These are phyloP conservation scores for Idaea dimidiata DNA, from an alignment of 2,888 invertebrate genomes.

Conservation along the genomic window DNA sequence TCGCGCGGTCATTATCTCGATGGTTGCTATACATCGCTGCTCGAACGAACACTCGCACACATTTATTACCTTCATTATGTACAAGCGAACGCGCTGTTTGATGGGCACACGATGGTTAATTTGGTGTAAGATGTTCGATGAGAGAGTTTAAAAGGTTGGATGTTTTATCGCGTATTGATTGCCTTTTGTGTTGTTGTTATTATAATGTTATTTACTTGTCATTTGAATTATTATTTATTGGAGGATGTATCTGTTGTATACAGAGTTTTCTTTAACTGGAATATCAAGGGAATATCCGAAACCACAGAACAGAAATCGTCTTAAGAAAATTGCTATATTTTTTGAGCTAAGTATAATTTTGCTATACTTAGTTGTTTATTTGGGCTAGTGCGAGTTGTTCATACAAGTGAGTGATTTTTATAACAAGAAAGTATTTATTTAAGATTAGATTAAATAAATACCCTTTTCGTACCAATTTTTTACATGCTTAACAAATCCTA, in stretches of 20 bases:
- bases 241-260: not conserved
- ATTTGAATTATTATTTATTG: not conserved
- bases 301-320: too few relatives aligned
- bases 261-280: not conserved
- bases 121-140: slow-evolving; percentile 28
- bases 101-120: slow-evolving; percentile 37
- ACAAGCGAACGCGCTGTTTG: slow-evolving; percentile 49
- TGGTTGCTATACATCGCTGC: slow-evolving; percentile 59
- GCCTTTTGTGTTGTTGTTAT: not conserved
- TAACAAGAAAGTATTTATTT: too few relatives aligned
- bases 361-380: too few relatives aligned
- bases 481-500: too few relatives aligned
- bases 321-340: too few relatives aligned
- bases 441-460: too few relatives aligned
- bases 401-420: too few relatives aligned
- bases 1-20: slow-evolving; percentile 52
- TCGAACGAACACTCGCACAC: slow-evolving; percentile 39
- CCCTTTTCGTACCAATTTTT: too few relatives aligned
- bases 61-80: slow-evolving; percentile 59
- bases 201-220: not conserved
- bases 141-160: slow-evolving; percentile 33
- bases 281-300: too few relatives aligned
- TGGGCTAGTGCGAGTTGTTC: too few relatives aligned
- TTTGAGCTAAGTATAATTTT: too few relatives aligned
- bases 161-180: slow-evolving; percentile 14